Evolutionary conservation across 2,113 vertebrate species (phyloP).

Genomic region (Amphilophus citrinellus): DNA sequence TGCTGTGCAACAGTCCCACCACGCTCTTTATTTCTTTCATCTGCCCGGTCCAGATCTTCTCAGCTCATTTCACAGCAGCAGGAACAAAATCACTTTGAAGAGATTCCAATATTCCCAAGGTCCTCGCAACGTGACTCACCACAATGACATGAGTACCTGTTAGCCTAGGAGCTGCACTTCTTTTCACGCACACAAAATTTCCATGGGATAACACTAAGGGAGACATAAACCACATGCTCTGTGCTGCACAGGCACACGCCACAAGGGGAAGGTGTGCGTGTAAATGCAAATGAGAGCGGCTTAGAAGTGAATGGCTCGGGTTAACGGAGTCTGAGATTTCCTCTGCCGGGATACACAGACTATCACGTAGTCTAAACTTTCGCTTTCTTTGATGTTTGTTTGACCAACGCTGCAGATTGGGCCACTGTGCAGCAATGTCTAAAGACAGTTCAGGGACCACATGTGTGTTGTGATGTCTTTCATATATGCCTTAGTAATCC

Average conservation of each 20-base stretch:
- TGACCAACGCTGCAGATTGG: conserved; percentile 29
- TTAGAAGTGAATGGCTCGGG: conserved; percentile 17
- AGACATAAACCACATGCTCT: conserved; percentile 20
- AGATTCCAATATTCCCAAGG: conserved; percentile 45
- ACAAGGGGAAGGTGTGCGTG: conserved; percentile 16
- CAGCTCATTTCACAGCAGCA: conserved; percentile 64
- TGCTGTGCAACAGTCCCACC: conserved; percentile 39
- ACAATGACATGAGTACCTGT: conserved; percentile 63
- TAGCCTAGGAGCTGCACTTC: conserved; percentile 15
- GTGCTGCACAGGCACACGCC: not conserved
- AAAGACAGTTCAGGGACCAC: conserved; percentile 36
- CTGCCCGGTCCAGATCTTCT: conserved; percentile 56
- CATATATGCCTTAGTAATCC: conserved; percentile 61
- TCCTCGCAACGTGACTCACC: conserved; percentile 53
- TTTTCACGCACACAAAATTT: conserved; percentile 31
- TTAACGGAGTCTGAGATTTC: conserved; percentile 35
- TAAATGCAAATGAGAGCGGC: conserved; percentile 24
- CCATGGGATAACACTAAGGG: conserved; percentile 20
- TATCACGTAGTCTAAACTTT: conserved; percentile 54
- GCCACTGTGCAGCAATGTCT: conserved; percentile 60
- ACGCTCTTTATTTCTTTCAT: conserved; percentile 49
- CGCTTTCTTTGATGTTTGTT: conserved; percentile 62
- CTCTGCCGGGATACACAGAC: conserved; percentile 24
- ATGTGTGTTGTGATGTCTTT: conserved; percentile 68
- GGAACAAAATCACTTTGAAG: conserved; percentile 66